phyloP scores from a whole-genome alignment of 1,140 invertebrate species.

The Camponotus floridanus region DNA sequence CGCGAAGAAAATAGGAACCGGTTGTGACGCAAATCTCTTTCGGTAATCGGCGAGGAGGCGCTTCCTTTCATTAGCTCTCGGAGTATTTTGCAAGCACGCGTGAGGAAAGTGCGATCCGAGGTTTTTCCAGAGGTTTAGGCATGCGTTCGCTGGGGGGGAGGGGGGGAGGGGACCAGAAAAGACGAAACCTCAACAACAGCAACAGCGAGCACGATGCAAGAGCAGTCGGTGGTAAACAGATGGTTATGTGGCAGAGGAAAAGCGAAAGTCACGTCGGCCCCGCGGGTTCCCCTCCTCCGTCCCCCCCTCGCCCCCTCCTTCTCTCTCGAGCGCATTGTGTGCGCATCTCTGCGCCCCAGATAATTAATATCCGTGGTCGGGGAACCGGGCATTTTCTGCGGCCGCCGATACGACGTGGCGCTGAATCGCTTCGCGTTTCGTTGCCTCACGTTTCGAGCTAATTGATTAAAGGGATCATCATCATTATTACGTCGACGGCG shows the following conservation, averaged over 20 bases:
- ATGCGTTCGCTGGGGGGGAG: neutral
- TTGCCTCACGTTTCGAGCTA: conserved; percentile 65
- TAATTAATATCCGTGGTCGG: conserved; percentile 80
- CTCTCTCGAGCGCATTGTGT: conserved; percentile 67
- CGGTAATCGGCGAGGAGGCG: conserved; percentile 13
- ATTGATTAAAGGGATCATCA: conserved; percentile 81
- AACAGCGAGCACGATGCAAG: neutral
- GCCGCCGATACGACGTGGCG: conserved; percentile 48
- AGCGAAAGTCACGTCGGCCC: conserved; percentile 75
- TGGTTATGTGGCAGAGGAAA: conserved; percentile 69
- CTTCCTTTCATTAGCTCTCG: conserved; percentile 26
- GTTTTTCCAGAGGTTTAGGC: conserved; percentile 53
- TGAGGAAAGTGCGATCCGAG: conserved; percentile 41
- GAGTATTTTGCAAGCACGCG: conserved; percentile 39
- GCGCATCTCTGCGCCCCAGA: conserved; percentile 76
- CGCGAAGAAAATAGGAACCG: neutral
- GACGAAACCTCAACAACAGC: neutral
- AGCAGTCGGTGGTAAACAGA: conserved; percentile 26
- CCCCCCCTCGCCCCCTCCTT: too few species aligned
- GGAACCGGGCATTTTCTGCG: conserved; percentile 63
- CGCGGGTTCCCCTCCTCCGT: too few species aligned
- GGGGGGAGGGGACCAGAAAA: neutral
- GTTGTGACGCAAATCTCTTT: conserved; percentile 52
- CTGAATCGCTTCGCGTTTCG: conserved; percentile 64
- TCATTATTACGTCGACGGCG: conserved; percentile 69